These are phyloP conservation scores for Nannospalax galili DNA, from an alignment of 2,113 vertebrate species.

Conservation along the genomic window DNA sequence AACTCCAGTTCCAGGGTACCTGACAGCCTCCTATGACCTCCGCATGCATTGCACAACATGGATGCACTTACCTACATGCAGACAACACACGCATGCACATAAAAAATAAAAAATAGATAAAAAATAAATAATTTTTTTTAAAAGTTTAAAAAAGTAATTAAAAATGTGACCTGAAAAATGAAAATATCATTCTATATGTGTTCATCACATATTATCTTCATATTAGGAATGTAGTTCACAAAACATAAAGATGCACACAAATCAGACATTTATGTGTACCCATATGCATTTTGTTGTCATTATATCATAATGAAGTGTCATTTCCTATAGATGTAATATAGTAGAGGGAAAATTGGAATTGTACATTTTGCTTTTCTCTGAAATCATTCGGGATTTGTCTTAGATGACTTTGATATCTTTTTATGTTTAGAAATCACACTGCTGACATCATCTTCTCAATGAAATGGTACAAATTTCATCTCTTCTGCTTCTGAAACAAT, in stretches of 20 bases:
- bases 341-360: neutral
- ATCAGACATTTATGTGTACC: neutral
- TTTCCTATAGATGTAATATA: slow-evolving; percentile 4
- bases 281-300: neutral
- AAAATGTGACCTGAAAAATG: neutral
- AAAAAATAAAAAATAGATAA: no score
- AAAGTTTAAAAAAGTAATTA: no score
- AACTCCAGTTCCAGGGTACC: no score
- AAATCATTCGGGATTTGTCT: neutral
- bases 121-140: no score
- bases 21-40: no score
- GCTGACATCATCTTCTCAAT: slow-evolving; percentile 4
- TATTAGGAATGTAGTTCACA: neutral
- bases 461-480: neutral
- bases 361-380: neutral
- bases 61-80: no score
- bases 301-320: neutral
- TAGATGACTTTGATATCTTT: neutral
- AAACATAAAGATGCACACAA: neutral
- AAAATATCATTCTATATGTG: neutral
- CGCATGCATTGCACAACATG: no score
- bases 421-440: slow-evolving; percentile 17
- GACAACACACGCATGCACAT: no score
- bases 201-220: neutral
- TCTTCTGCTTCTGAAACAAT: slow-evolving; percentile 15